These are phyloP conservation scores for Indicator maculatus DNA, from an alignment of 2,113 vertebrate species.

Conservation along the genomic window DNA sequence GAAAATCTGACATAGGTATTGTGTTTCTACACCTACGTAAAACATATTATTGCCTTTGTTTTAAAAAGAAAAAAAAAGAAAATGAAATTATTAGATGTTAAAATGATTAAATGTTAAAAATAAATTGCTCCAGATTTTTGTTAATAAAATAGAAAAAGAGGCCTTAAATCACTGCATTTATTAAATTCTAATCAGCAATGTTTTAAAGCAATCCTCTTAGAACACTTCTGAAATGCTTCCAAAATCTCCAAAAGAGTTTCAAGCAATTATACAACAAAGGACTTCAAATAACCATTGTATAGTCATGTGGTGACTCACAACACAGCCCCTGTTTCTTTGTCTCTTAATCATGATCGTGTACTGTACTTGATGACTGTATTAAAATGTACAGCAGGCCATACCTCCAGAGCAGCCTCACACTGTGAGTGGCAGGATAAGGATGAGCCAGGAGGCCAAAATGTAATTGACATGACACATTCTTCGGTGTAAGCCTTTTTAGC, in stretches of 20 bases:
- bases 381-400: background rate
- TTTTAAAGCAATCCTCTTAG: background rate
- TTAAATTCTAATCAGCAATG: background rate
- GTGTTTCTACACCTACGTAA: background rate
- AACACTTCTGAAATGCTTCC: background rate
- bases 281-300: background rate
- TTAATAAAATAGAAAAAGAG: background rate
- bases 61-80: background rate
- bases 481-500: background rate
- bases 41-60: background rate
- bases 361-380: background rate
- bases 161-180: background rate
- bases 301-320: background rate
- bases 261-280: background rate
- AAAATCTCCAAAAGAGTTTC: background rate
- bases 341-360: background rate
- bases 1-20: background rate
- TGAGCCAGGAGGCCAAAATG: background rate
- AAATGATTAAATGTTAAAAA: background rate
- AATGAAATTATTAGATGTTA: too few relatives aligned
- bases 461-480: background rate
- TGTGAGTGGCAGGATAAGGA: background rate
- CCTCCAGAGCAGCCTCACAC: background rate
- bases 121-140: background rate
- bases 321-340: background rate